Conservation (phyloP, 2,113 vertebrate species). For the Corydoras sp. region DNA sequence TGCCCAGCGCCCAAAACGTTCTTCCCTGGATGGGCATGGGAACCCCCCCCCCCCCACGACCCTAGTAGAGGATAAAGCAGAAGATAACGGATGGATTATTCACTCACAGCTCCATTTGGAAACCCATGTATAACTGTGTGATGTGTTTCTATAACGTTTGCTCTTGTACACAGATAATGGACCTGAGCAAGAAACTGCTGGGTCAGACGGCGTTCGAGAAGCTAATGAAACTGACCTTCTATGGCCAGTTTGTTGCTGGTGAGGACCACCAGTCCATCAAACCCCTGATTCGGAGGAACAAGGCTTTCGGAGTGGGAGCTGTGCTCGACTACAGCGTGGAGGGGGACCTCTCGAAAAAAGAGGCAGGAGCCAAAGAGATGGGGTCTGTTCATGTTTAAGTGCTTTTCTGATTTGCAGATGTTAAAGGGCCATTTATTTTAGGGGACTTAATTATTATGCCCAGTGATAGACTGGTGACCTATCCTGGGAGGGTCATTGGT, state of each 20-base stretch:
- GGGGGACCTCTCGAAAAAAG: constrained; percentile 72
- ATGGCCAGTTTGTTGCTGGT: constrained; percentile 89
- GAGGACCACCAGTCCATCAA: constrained; percentile 81
- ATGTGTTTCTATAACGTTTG: background rate
- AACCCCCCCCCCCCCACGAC: too few relatives aligned
- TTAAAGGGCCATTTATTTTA: too few relatives aligned
- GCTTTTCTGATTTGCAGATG: too few relatives aligned
- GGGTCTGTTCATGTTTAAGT: constrained; percentile 56
- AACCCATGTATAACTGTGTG: too few relatives aligned
- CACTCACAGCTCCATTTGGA: too few relatives aligned
- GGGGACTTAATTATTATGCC: background rate
- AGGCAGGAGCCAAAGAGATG: constrained; percentile 60
- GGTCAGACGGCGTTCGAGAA: constrained; percentile 72
- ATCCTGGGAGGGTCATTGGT: background rate
- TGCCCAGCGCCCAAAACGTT: too few relatives aligned
- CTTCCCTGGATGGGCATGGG: too few relatives aligned
- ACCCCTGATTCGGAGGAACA: constrained; percentile 76
- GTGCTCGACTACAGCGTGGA: constrained; percentile 86
- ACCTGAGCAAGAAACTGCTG: constrained; percentile 65
- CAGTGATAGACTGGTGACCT: background rate
- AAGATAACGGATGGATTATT: too few relatives aligned
- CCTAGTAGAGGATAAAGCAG: too few relatives aligned
- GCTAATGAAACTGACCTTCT: constrained; percentile 91
- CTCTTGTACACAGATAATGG: constrained; percentile 64
- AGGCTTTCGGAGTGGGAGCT: constrained; percentile 77